phyloP scores from a whole-genome alignment of 2,113 vertebrate genomes.

The Junco hyemalis region DNA sequence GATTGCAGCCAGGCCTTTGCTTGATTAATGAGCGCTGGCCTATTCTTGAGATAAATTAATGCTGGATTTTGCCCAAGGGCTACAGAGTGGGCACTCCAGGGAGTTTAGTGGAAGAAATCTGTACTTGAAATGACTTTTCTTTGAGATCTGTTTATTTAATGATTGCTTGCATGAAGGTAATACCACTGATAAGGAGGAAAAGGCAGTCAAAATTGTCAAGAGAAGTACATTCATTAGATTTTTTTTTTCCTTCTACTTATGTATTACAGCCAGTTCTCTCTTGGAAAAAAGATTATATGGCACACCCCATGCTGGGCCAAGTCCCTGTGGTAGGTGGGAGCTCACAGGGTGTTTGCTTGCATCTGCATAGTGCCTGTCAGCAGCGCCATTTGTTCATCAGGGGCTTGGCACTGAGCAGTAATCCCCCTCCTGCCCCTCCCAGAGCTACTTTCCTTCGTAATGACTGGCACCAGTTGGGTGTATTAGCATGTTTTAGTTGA shows the following conservation, averaged over 20 bases:
- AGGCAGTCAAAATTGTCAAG: neutral
- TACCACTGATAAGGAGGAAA: conserved; percentile 36
- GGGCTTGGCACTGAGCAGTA: neutral
- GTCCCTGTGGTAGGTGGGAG: neutral
- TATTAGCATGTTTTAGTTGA: neutral
- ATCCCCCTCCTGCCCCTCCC: neutral
- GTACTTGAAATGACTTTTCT: conserved; percentile 61
- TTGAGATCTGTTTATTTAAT: conserved; percentile 66
- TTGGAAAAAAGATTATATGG: neutral
- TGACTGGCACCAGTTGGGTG: neutral
- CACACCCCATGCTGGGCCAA: neutral
- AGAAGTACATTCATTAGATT: neutral
- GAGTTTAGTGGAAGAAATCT: conserved; percentile 32
- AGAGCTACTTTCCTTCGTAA: neutral
- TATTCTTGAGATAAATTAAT: conserved; percentile 62
- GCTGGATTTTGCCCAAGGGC: conserved; percentile 56
- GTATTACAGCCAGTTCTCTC: neutral
- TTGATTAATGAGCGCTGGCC: conserved; percentile 67
- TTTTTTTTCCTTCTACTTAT: neutral
- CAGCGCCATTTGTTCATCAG: neutral
- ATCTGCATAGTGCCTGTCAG: neutral
- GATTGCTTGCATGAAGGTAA: conserved; percentile 65
- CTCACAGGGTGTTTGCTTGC: neutral
- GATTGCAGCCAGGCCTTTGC: conserved; percentile 43
- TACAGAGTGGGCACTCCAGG: conserved; percentile 22